Evolutionary conservation across 2,113 vertebrate genomes (phyloP), one percentile per base, ranked within the genome.

Genomic region (Polypterus senegalus): DNA sequence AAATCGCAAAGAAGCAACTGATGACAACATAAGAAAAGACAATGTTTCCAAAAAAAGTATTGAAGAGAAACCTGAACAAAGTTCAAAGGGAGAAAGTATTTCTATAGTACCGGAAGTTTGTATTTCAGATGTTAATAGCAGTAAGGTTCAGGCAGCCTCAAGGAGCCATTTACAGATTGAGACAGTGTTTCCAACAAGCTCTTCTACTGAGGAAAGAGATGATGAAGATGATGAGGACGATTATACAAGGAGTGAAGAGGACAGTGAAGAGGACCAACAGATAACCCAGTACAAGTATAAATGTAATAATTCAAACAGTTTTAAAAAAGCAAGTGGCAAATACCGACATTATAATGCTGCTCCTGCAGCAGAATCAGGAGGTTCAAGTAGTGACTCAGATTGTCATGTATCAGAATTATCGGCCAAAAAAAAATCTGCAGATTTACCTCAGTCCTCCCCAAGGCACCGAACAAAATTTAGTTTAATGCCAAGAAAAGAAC

Each of bases 231-330:
- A 70, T 7, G 58, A 64, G 4, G 81, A 85, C 56, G 71, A 86
- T 65, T 85, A 87, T 54, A 83, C 73, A 46, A 83, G 80, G 11
- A 91, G 85, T 67, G 77, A 77, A 66, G 85, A 88, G 68, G 85
- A 88, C 57, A 87, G 77, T 55, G 87, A 88, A 6, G 87, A 88
- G 54, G 75, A 72, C 4, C 56, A 51, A 5, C 45, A 67, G 61
- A 6, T 3, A 46, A 80, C 68, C 62, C 77, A 70, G 0, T 54
- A 73, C 61, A 74, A 74, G 66, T 64, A 75, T 58, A 78, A 81
- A 65, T 76, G 70, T 55, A 67, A 68, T 66, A 86, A 79, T 47
- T 78, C 76, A n/a, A 75, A 67, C 64, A 71, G 60, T 5, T 58
- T 76, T 2, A 88, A 81, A 78, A 91, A 88, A 67, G 49, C 47